Evolutionary conservation across 1,140 invertebrate genomes (phyloP).

Genomic region (Triops cancriformis): DNA sequence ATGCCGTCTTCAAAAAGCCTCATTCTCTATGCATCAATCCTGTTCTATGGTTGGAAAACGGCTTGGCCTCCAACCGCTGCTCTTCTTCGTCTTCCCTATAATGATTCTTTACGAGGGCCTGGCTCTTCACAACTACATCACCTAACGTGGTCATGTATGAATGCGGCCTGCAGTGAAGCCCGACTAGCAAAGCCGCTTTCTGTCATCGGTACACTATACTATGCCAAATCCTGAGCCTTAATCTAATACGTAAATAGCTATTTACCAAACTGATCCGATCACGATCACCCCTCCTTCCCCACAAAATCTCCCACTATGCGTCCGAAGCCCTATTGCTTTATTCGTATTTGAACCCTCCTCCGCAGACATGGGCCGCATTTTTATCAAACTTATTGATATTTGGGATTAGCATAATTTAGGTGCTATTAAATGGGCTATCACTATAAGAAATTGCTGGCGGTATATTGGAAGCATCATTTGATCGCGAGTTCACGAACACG

Average conservation of each 20-base stretch:
- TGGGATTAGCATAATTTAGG: neutral
- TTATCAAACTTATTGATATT: neutral
- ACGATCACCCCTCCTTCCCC: neutral
- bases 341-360: neutral
- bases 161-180: neutral
- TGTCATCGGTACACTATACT: neutral
- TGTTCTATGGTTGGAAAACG: neutral
- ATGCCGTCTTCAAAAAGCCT: neutral
- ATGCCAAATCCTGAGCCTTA: neutral
- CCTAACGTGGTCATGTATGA: neutral
- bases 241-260: constrained; percentile 7
- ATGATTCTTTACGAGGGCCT: neutral
- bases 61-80: neutral
- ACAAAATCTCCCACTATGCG: neutral
- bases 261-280: neutral
- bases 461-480: neutral
- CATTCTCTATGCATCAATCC: constrained; percentile 1
- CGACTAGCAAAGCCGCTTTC: neutral
- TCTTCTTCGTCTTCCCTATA: neutral
- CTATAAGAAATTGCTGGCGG: neutral
- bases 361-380: neutral
- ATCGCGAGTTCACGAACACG: no score
- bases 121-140: neutral
- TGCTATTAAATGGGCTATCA: neutral
- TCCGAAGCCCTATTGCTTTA: neutral